phyloP scores from a whole-genome alignment of 2,113 vertebrate genomes.

The Pluvialis apricaria region DNA sequence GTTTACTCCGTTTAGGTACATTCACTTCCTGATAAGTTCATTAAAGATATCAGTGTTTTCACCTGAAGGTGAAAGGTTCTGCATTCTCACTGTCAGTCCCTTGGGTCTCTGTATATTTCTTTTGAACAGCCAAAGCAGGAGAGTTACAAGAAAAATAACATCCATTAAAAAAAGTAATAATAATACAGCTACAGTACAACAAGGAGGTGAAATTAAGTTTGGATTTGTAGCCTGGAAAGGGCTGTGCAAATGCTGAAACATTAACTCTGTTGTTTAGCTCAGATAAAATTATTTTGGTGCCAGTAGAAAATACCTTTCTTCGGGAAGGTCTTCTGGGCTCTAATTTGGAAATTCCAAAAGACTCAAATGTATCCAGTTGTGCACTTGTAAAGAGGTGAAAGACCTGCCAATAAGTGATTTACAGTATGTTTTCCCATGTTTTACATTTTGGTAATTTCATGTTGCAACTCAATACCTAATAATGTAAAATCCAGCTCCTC shows the following conservation, averaged over 20 bases:
- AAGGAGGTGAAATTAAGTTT: conserved; percentile 42
- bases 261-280: conserved; percentile 64
- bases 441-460: conserved; percentile 72
- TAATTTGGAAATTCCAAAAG: conserved; percentile 66
- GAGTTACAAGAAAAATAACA: conserved; percentile 25
- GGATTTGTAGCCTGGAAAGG: conserved; percentile 33
- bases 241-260: conserved; percentile 35
- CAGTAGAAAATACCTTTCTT: conserved; percentile 61
- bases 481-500: conserved; percentile 66
- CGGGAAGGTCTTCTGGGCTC: conserved; percentile 60
- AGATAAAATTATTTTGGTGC: conserved; percentile 55
- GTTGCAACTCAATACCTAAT: conserved; percentile 58
- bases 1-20: background rate
- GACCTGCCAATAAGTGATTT: conserved; percentile 74
- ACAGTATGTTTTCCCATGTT: conserved; percentile 69
- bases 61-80: conserved; percentile 18
- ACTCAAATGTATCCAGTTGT: conserved; percentile 19
- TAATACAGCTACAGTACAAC: conserved; percentile 21
- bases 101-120: background rate
- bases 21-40: background rate
- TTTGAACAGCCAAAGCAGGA: conserved; percentile 33
- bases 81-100: background rate
- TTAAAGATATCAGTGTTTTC: background rate
- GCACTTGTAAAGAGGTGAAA: conserved; percentile 64
- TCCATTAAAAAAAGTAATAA: conserved; percentile 20